Conservation (phyloP, 2,797 vertebrate genomes). For the Sebastes variabilis region DNA sequence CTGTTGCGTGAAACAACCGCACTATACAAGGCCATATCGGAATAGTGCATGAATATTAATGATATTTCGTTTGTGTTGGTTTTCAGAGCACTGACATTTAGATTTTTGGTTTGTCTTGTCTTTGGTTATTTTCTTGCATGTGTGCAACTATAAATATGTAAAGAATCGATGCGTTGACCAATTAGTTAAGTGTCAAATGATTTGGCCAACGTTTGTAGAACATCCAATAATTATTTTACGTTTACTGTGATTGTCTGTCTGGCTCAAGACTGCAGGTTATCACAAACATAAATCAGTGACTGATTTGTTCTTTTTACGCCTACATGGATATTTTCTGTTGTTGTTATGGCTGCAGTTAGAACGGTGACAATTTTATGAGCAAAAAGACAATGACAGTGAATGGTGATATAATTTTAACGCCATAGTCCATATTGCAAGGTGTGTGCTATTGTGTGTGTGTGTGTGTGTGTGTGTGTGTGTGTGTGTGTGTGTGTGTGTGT, state of each 20-base stretch:
- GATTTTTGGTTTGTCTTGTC: constrained; percentile 21
- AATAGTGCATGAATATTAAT: constrained; percentile 55
- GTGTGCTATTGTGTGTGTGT: background rate
- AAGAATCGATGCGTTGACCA: constrained; percentile 10
- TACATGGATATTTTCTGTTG: constrained; percentile 29
- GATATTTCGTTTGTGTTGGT: constrained; percentile 29
- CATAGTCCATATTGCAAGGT: background rate
- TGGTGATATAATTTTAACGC: constrained; percentile 44
- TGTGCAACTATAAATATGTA: constrained; percentile 4
- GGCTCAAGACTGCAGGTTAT: constrained; percentile 43
- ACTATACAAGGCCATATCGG: constrained; percentile 42
- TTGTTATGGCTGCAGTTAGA: constrained; percentile 34
- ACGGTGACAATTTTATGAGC: constrained; percentile 29
- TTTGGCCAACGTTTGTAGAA: constrained; percentile 32
- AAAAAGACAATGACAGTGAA: constrained; percentile 43
- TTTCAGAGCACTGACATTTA: constrained; percentile 36
- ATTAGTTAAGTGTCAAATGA: constrained; percentile 27
- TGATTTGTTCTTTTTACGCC: constrained; percentile 28
- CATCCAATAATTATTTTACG: constrained; percentile 62
- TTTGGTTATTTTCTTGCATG: constrained; percentile 4
- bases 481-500: background rate
- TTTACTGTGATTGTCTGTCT: constrained; percentile 23
- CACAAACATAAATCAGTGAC: constrained; percentile 55
- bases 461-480: constrained; percentile 1
- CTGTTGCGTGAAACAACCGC: constrained; percentile 52